Evolutionary conservation across 2,888 invertebrate genomes (phyloP).

Genomic region (Papilio elwesi): DNA sequence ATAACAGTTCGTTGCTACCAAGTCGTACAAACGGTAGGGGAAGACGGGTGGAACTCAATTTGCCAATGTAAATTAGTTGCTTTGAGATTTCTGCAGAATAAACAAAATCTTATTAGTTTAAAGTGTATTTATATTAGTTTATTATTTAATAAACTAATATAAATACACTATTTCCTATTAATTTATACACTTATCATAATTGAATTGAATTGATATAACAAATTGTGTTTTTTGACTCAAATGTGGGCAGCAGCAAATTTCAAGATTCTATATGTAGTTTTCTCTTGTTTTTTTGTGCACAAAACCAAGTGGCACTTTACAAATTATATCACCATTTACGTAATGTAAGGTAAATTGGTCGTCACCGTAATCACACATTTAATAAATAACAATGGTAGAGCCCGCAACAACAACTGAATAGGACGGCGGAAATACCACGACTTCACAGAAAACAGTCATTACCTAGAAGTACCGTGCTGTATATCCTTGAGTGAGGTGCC

Average conservation of each 20-base stretch:
- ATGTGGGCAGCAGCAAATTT: too few relatives aligned
- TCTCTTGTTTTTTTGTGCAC: too few relatives aligned
- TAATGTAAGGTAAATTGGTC: background rate
- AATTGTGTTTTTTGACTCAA: background rate
- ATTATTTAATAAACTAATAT: background rate
- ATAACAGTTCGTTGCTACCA: background rate
- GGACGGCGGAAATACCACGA: too few relatives aligned
- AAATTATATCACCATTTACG: background rate
- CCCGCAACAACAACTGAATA: too few relatives aligned
- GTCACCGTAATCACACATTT: slow-evolving; percentile 1
- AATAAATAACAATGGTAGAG: too few relatives aligned
- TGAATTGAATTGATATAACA: background rate
- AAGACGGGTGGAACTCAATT: slow-evolving; percentile 47
- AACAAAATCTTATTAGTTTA: slow-evolving; percentile 23
- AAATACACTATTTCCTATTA: too few relatives aligned
- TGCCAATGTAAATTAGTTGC: slow-evolving; percentile 50
- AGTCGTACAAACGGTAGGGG: background rate
- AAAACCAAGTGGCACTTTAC: too few relatives aligned
- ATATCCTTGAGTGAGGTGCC: too few relatives aligned
- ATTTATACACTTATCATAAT: background rate
- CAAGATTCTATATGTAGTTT: too few relatives aligned
- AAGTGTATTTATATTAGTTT: slow-evolving; percentile 4
- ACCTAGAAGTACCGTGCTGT: too few relatives aligned
- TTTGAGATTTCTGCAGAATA: slow-evolving; percentile 42
- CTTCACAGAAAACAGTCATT: too few relatives aligned